These are phyloP conservation scores for Mustelus asterias DNA, from an alignment of 2,113 vertebrate species.

Conservation along the genomic window DNA sequence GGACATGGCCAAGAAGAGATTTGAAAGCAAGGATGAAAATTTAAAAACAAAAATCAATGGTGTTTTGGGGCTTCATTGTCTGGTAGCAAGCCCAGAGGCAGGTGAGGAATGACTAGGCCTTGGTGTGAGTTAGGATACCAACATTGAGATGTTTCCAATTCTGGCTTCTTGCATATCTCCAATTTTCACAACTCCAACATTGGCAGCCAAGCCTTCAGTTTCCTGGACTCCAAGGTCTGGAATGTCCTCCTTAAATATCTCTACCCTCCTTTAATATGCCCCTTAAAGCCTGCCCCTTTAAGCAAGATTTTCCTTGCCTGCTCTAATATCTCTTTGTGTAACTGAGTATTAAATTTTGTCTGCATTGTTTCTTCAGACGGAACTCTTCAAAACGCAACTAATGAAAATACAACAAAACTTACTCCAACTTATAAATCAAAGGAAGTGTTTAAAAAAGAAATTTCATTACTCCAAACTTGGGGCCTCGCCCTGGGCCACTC, in stretches of 20 bases:
- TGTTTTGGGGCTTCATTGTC: neutral
- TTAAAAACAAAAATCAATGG: neutral
- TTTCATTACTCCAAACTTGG: too few species aligned
- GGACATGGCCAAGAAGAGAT: neutral
- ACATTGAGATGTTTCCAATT: neutral
- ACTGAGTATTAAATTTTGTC: neutral
- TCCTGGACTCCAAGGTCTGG: neutral
- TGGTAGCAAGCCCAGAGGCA: neutral
- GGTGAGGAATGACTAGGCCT: neutral
- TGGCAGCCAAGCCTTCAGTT: neutral
- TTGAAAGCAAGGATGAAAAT: neutral
- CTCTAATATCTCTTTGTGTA: neutral
- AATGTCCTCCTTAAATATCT: neutral
- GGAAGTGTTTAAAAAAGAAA: too few species aligned
- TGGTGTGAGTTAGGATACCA: neutral
- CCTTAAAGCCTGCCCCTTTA: neutral
- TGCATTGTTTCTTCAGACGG: neutral
- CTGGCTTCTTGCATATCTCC: neutral
- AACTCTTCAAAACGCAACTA: too few species aligned
- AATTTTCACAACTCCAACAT: neutral
- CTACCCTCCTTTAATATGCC: neutral
- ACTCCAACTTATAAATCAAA: too few species aligned
- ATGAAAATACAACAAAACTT: too few species aligned
- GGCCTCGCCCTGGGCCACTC: too few species aligned
- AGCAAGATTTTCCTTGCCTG: neutral